Base-by-base conservation (phyloP, 1,140 invertebrate species). In the Drosophila watanabei region DNA sequence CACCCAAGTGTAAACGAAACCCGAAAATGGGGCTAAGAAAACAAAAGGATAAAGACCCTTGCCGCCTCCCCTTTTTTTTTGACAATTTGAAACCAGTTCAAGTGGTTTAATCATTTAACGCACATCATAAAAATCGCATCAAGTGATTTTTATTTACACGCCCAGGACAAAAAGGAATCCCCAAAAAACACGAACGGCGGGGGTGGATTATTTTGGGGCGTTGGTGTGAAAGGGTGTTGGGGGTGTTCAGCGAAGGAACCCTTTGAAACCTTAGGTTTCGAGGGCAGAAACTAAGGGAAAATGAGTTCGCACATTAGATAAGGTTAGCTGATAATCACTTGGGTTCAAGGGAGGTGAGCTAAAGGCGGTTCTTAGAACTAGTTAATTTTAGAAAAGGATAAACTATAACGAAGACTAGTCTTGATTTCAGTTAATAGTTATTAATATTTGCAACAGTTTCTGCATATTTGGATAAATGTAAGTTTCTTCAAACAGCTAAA, bases 51-150 rank as follows among this genome's bases (percentile, higher is more conserved):
- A 73, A 73, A 73, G 66, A 72, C 69, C 70, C 54, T 72, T 72
- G 37, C 43, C 57, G 46, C 59, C 66, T 52, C 32, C 61, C 54
- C 37, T 37, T 18, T 62, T 79, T 78, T 64, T 83, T 78, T 75
- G 86, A 77, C 86, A 90, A 89, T 89, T 89, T 90, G 86, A 89
- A 61, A 86, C 86, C 86, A 86, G 89, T 86, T 91, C 87, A 91
- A 90, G 87, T 91, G 87, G 83, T 87, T 87, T 90, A 90, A 90
- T 90, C 87, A 90, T 90, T 90, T 90, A 90, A 91, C 82, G 88
- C 87, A 80, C 87, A 91, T 90, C 87, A 87, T 90, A 91, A 91
- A 90, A 90, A 91, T 90, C 87, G 59, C 77, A 90, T 90, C 82
- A 91, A 91, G 82, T 91, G 86, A 89, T 80, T 89, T 89, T 90